Conservation (phyloP, 2,797 vertebrate species). For the Xiphophorus birchmanni region DNA sequence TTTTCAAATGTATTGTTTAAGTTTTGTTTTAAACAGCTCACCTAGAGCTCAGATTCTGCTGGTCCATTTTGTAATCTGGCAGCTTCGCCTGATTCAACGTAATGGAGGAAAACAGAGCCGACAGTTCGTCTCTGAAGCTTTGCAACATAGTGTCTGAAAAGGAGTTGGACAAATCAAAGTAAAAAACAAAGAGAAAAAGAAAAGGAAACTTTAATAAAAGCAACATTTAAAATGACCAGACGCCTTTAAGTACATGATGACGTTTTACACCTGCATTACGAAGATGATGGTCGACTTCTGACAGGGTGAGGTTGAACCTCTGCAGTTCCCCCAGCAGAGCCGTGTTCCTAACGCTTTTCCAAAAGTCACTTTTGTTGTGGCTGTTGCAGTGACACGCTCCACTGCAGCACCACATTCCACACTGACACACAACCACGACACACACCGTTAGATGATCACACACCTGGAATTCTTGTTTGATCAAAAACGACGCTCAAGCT, state of each 20-base stretch:
- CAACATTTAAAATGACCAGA: neutral
- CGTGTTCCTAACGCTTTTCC: constrained; percentile 76
- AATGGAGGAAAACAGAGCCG: constrained; percentile 67
- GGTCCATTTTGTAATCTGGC: constrained; percentile 18
- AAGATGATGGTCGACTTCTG: constrained; percentile 83
- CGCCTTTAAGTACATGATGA: too few species aligned
- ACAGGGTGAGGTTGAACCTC: constrained; percentile 81
- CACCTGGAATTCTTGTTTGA: neutral
- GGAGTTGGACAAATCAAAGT: neutral
- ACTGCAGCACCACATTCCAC: constrained; percentile 73
- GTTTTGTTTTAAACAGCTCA: neutral
- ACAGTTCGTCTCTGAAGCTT: constrained; percentile 75
- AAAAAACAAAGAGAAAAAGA: neutral
- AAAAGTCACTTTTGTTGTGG: constrained; percentile 86
- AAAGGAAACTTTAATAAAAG: neutral
- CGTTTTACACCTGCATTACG: constrained; percentile 76
- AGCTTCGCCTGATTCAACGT: constrained; percentile 41
- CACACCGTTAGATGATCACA: neutral
- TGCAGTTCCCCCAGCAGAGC: constrained; percentile 79
- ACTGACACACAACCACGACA: constrained; percentile 66
- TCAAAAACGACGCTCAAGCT: neutral
- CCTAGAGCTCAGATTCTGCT: constrained; percentile 46
- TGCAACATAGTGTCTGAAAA: constrained; percentile 78
- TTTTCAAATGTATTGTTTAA: neutral
- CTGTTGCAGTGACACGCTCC: constrained; percentile 88